Percentiles rank a stretch among this genome's conserved stretches.
Conservation (phyloP, 2,888 invertebrate genomes). For the Heterodera filipjevi region DNA sequence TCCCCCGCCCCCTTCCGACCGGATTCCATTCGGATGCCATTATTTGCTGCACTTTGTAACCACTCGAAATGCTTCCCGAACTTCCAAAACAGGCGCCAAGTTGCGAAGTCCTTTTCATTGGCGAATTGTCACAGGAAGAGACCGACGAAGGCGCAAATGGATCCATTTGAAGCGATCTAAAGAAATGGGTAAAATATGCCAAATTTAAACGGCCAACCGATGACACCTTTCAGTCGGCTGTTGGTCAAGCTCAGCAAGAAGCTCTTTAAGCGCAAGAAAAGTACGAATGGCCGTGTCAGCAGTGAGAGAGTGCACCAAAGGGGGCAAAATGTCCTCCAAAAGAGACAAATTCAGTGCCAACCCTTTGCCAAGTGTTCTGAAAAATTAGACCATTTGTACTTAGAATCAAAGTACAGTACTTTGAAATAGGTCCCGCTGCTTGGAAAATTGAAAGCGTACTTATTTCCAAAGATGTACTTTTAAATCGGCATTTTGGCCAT, state of each 20-base stretch:
- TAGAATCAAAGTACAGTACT: too few species aligned
- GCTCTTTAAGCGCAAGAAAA: slow-evolving; percentile 71
- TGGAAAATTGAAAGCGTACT: too few species aligned
- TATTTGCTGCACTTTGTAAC: slow-evolving; percentile 35
- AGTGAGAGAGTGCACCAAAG: slow-evolving; percentile 79
- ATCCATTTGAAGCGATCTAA: neutral
- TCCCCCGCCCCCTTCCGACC: slow-evolving; percentile 35
- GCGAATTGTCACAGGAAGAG: slow-evolving; percentile 14
- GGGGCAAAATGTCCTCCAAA: slow-evolving; percentile 79
- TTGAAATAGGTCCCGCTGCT: too few species aligned
- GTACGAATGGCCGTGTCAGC: slow-evolving; percentile 83
- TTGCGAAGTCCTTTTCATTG: slow-evolving; percentile 16
- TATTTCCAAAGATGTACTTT: too few species aligned
- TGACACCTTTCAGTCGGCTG: neutral
- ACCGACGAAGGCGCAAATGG: neutral
- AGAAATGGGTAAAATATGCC: neutral
- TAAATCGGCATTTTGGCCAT: too few species aligned
- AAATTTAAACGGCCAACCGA: neutral
- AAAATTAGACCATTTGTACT: too few species aligned
- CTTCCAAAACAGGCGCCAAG: neutral
- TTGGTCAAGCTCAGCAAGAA: slow-evolving; percentile 39
- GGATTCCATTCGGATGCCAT: slow-evolving; percentile 53
- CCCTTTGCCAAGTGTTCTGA: slow-evolving; percentile 66
- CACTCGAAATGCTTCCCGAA: neutral
- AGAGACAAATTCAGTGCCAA: slow-evolving; percentile 77